These are phyloP conservation scores for Perca flavescens DNA, from an alignment of 2,113 vertebrate genomes.

Conservation along the genomic window DNA sequence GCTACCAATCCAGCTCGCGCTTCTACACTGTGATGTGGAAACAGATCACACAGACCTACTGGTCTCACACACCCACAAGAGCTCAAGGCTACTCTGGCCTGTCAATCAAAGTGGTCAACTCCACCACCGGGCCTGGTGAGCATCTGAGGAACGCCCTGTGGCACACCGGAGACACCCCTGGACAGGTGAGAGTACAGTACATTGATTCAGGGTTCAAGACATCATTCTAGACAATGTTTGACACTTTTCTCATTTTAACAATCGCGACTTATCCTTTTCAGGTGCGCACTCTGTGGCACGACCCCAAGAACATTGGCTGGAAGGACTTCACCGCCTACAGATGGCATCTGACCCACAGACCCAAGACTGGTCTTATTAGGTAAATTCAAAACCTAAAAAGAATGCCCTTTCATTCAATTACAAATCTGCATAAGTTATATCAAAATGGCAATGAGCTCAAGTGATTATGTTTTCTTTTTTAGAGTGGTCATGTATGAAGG, in stretches of 20 bases:
- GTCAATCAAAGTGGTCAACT: conserved; percentile 98
- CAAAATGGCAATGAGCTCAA: conserved; percentile 26
- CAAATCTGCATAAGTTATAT: not conserved
- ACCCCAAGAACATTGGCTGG: conserved; percentile 97
- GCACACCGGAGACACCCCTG: conserved; percentile 97
- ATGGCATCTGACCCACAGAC: conserved; percentile 97
- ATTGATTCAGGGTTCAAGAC: not conserved
- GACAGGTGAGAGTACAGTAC: conserved; percentile 87
- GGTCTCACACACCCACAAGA: conserved; percentile 93
- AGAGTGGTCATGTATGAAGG: conserved; percentile 99
- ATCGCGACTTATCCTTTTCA: conserved; percentile 63
- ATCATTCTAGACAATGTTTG: not conserved
- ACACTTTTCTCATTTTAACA: conserved; percentile 5
- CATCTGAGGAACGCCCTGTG: conserved; percentile 97
- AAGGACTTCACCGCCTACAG: conserved; percentile 99
- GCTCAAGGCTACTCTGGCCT: conserved; percentile 98
- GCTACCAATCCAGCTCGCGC: conserved; percentile 97
- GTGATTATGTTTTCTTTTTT: conserved; percentile 28
- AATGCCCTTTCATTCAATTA: not conserved
- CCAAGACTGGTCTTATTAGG: conserved; percentile 97
- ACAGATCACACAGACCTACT: conserved; percentile 98
- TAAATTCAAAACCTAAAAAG: conserved; percentile 65
- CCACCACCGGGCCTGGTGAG: conserved; percentile 97
- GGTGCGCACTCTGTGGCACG: conserved; percentile 98
- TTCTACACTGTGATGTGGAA: conserved; percentile 99